These are phyloP conservation scores for Diploptera punctata DNA, from an alignment of 2,888 invertebrate species.

Conservation along the genomic window DNA sequence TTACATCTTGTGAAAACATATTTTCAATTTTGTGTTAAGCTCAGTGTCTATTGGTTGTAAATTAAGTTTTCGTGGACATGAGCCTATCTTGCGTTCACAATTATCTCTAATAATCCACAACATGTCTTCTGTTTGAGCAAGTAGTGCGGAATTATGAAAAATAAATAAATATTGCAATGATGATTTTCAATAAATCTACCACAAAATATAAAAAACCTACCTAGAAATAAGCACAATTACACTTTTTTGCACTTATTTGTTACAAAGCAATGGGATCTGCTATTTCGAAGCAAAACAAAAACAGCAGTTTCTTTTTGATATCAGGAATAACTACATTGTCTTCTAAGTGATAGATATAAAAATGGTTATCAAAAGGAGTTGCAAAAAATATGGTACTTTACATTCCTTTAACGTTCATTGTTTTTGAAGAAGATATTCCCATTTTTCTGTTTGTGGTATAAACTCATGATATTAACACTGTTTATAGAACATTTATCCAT, in stretches of 20 bases:
- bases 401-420: no score
- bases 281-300: not conserved
- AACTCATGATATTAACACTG: no score
- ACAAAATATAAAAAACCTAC: not conserved
- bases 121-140: not conserved
- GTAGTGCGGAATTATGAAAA: conserved; percentile 12
- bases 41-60: conserved; percentile 1
- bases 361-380: no score
- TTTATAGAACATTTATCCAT: no score
- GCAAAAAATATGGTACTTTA: no score
- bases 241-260: not conserved
- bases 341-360: no score
- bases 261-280: not conserved
- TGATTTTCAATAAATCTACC: not conserved
- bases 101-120: not conserved
- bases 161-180: conserved; percentile 16
- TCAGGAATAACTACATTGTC: not conserved
- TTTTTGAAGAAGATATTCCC: no score
- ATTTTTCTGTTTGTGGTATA: no score
- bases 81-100: not conserved
- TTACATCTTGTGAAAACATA: conserved; percentile 9
- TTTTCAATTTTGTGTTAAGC: not conserved
- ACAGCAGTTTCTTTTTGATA: not conserved
- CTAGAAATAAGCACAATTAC: conserved; percentile 9
- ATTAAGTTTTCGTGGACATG: not conserved